Base-by-base conservation (phyloP, 2,113 vertebrate species). In the Callipepla squamata region DNA sequence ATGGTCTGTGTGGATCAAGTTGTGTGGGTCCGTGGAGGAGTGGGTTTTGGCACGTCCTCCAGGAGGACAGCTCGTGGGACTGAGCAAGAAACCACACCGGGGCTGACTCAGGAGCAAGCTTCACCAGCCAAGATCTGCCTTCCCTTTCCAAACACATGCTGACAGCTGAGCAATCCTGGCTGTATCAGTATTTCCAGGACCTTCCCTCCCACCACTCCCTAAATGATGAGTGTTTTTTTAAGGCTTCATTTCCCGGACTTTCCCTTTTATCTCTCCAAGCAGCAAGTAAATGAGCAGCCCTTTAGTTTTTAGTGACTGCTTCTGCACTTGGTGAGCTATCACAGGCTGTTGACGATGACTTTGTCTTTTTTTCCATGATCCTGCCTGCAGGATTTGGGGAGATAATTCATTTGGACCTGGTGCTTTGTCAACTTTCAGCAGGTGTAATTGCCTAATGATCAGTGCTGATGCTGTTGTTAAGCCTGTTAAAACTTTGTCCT, bases 151-250 rank as follows among this genome's bases (percentile, higher is more conserved):
- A 91, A 85, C 36, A 44, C 63, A 62, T 28, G 11, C 70, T 95
- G 94, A 97, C 90, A 89, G 13, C 92, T 97, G 94, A 85, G 91
- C 91, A 97, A 91, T 96, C 93, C 96, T 95, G 94, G 87, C 90
- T 92, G 45, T 86, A 92, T 96, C 94, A 91, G 75, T 95, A 78
- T 93, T 96, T 93, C 93, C 93, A 96, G 67, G 86, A 93, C 91
- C 92, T 97, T 96, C 96, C 90, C 95, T 92, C 93, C 96, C 58
- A 88, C 89, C 13, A 22, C 91, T 86, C 92, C 76, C 58, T 74
- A 79, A 85, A 65, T 58, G 87, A 94, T 87, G 91, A 79, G 70
- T 79, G 76, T 85, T 94, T 96, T 57, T 66, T 94, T 86, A 91
- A 94, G 75, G 84, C 85, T 86, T 94, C 72, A 87, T 97, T 96